Base-by-base conservation (phyloP, 1,140 invertebrate species). In the Saccostrea echinata region DNA sequence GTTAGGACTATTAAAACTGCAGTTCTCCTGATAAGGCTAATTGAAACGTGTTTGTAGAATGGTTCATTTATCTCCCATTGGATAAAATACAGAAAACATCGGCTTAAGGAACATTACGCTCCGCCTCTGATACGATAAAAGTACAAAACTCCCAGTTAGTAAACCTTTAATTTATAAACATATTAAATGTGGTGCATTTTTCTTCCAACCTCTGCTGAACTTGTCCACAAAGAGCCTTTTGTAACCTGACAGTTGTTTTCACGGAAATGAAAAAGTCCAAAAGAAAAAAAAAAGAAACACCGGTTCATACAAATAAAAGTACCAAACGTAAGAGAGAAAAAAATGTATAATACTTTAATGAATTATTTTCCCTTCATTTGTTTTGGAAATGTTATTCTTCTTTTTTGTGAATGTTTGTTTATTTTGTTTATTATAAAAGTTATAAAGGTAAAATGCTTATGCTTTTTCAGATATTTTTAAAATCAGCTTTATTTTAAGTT, bases 21-120 rank as follows among this genome's bases (percentile, higher is more conserved):
- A 51, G 81, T 53, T 51, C 18, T 18, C 8, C 43, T 52, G 81
- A 83, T 83, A 83, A 83, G 35, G 51, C 81, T 83, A 83, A 83
- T 83, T 83, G 81, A 83, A 83, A 83, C 35, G 81, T 83, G 81
- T 83, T 52, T 53, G 51, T 83, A 53, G n/a, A 52, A 83, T 53
- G 35, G 81, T n/a, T 83, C n/a, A 52, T 53, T 83, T 83, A 83
- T 83, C 81, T 83, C 21, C 81, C n/a, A 83, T 83, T 83, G 81
- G 81, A 83, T 53, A 83, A 52, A 83, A 83, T 52, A n/a, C 21
- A n/a, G 81, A 52, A 51, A 83, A 83, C 81, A 83, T 27, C 51
- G 81, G 35, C 35, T 83, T 83, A 83, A 83, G 35, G 43, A n/a
- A 83, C 81, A 53, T 52, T 51, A 52, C 18, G 35, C 81, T 83